A percentile compares a stretch with the other conserved stretches of the same genome.
Conservation (phyloP, 2,797 vertebrate genomes). For the Sparidentex hasta region DNA sequence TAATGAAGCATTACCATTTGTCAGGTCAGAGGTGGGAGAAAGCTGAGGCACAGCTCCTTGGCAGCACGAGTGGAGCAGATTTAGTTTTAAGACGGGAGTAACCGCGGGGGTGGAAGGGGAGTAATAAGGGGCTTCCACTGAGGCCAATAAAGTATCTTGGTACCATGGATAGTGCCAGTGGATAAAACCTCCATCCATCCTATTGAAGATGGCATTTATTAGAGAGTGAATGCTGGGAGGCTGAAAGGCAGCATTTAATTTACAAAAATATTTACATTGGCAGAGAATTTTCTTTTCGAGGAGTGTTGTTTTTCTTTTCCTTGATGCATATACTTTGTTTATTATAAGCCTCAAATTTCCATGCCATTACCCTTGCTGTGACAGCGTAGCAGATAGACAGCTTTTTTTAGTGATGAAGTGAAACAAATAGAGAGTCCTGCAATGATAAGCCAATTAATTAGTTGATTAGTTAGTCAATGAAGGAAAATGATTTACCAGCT, state of each 20-base stretch:
- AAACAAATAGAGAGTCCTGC: too few species aligned
- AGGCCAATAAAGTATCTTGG: slow-evolving; percentile 19
- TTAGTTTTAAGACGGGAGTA: slow-evolving; percentile 19
- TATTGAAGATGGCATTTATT: not conserved
- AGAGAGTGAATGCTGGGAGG: not conserved
- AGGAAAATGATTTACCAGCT: too few species aligned
- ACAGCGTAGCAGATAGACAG: not conserved
- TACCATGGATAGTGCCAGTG: slow-evolving; percentile 1
- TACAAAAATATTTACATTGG: not conserved
- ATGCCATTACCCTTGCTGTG: not conserved
- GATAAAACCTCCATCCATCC: slow-evolving; percentile 1
- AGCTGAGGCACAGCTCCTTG: slow-evolving; percentile 30
- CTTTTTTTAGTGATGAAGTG: too few species aligned
- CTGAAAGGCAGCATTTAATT: slow-evolving; percentile 1
- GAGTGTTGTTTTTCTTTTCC: not conserved
- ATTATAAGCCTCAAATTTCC: not conserved
- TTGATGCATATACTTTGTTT: not conserved
- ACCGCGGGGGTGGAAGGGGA: not conserved
- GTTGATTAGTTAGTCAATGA: too few species aligned
- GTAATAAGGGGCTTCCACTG: slow-evolving; percentile 5
- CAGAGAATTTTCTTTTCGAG: not conserved
- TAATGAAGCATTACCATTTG: slow-evolving; percentile 46
- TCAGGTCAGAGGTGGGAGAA: slow-evolving; percentile 42
- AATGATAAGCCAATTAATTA: too few species aligned
- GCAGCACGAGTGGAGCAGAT: slow-evolving; percentile 35